Percentiles rank a stretch among this genome's conserved stretches.
These are phyloP conservation scores for Taurulus bubalis DNA, from an alignment of 2,113 vertebrate genomes.

Conservation along the genomic window DNA sequence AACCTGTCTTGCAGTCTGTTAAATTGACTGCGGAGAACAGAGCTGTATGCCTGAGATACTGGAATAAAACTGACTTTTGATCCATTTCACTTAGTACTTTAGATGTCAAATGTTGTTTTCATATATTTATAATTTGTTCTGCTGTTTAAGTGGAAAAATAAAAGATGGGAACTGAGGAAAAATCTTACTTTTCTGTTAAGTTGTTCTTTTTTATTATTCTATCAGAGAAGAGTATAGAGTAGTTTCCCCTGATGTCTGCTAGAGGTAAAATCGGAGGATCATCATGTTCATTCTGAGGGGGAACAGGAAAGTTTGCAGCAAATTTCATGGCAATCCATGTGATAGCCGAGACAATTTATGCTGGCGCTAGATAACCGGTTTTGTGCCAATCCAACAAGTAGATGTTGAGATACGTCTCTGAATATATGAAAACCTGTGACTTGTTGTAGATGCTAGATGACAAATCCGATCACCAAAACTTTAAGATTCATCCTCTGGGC, in stretches of 20 bases:
- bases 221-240: conserved; percentile 8
- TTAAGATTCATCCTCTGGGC: neutral
- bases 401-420: conserved; percentile 7
- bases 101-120: conserved; percentile 5
- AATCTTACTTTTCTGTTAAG: neutral
- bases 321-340: too few relatives aligned
- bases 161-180: too few relatives aligned
- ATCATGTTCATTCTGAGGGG: too few relatives aligned
- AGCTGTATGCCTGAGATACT: conserved; percentile 15
- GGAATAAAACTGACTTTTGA: conserved; percentile 13
- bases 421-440: neutral
- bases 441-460: neutral
- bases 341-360: too few relatives aligned
- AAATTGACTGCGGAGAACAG: conserved; percentile 25
- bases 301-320: too few relatives aligned
- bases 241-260: too few relatives aligned
- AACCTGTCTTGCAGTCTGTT: conserved; percentile 38
- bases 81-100: conserved; percentile 15
- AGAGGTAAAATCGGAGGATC: too few relatives aligned
- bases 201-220: neutral
- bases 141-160: too few relatives aligned
- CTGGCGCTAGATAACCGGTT: neutral
- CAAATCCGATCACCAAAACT: neutral
- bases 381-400: neutral
- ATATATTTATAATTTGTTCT: conserved; percentile 18